Conservation (phyloP, 2,797 vertebrate species). For the Hephaestus fuliginosus region DNA sequence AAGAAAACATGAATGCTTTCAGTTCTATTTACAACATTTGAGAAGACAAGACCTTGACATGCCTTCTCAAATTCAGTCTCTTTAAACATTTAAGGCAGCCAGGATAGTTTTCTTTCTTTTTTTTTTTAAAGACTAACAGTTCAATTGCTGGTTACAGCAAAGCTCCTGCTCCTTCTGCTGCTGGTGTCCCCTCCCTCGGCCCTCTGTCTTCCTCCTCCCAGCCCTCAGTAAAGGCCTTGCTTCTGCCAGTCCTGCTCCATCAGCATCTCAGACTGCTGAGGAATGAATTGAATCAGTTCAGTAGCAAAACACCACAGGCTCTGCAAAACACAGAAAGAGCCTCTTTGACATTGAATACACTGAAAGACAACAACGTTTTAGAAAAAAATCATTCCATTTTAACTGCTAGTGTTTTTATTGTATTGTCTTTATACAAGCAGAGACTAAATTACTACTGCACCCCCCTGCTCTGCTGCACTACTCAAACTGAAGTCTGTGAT, state of each 20-base stretch:
- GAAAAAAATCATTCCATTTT: neutral
- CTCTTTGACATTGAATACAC: neutral
- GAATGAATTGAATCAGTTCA: conserved; percentile 14
- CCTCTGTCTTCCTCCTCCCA: neutral
- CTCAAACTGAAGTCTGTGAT: neutral
- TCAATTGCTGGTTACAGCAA: neutral
- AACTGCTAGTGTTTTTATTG: neutral
- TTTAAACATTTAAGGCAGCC: too few species aligned
- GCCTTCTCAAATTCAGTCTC: too few species aligned
- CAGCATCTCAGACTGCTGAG: conserved; percentile 11
- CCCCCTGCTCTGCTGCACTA: neutral
- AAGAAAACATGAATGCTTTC: too few species aligned
- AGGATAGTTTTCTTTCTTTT: too few species aligned
- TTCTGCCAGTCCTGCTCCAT: conserved; percentile 4
- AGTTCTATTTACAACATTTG: too few species aligned
- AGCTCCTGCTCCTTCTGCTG: neutral
- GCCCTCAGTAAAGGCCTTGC: neutral
- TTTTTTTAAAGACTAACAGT: neutral
- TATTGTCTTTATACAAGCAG: neutral
- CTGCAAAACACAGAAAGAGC: neutral
- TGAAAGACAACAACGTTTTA: neutral
- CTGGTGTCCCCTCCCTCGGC: neutral
- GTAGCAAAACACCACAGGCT: conserved; percentile 7
- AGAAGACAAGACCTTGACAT: too few species aligned
- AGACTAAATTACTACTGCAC: neutral